Conservation (phyloP, 2,797 vertebrate species). For the Diplodus sargus region DNA sequence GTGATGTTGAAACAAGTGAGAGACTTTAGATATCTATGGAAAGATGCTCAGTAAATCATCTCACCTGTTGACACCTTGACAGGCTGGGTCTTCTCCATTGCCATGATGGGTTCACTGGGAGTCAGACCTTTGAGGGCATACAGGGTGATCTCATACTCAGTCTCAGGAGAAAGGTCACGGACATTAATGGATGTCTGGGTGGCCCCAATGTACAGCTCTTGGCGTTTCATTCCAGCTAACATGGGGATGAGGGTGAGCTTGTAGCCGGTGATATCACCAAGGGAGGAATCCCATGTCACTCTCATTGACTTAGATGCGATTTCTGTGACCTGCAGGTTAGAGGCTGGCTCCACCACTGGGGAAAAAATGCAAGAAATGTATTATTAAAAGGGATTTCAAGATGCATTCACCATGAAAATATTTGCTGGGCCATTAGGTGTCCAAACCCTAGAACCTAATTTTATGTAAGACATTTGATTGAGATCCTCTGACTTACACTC, state of each 20-base stretch:
- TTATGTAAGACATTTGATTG: neutral
- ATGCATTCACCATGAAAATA: conserved; percentile 1
- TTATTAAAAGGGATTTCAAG: neutral
- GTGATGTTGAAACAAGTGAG: neutral
- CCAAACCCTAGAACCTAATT: neutral
- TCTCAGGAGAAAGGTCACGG: conserved; percentile 96
- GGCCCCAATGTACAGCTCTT: conserved; percentile 91
- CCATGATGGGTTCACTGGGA: conserved; percentile 90
- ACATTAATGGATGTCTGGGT: conserved; percentile 90
- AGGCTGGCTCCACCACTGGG: conserved; percentile 93
- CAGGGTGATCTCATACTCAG: conserved; percentile 94
- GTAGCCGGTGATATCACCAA: conserved; percentile 93
- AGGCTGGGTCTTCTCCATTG: conserved; percentile 96
- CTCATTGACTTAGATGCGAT: conserved; percentile 95
- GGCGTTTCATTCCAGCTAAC: conserved; percentile 90
- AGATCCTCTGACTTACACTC: conserved; percentile 88
- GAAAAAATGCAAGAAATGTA: conserved; percentile 21
- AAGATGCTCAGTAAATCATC: conserved; percentile 46
- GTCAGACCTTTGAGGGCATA: conserved; percentile 93
- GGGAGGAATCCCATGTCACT: conserved; percentile 91
- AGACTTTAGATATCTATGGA: neutral
- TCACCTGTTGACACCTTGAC: conserved; percentile 95
- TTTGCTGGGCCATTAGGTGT: neutral
- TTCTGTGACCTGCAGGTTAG: conserved; percentile 91
- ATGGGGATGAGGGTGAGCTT: conserved; percentile 93